Percentiles rank a stretch among this genome's conserved stretches.
phyloP scores from a whole-genome alignment of 2,888 invertebrate genomes.

The Rhagonycha lutea region DNA sequence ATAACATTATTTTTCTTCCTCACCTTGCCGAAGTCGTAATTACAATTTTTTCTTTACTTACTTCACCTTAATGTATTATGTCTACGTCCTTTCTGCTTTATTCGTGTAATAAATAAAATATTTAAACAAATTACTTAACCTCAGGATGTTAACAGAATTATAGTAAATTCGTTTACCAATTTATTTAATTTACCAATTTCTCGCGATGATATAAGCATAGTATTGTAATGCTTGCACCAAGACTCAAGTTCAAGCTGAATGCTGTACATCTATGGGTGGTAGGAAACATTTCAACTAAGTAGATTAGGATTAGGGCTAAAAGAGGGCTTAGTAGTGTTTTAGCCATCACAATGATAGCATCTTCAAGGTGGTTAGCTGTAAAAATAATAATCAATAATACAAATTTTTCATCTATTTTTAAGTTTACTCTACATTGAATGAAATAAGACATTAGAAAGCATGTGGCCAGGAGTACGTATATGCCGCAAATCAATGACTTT shows the following conservation, averaged over 20 bases:
- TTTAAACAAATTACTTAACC: too few species aligned
- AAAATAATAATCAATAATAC: background rate
- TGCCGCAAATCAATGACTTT: background rate
- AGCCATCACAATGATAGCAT: background rate
- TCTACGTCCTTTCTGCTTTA: too few species aligned
- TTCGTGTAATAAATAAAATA: too few species aligned
- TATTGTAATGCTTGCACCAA: background rate
- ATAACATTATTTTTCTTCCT: too few species aligned
- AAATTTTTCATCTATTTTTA: background rate
- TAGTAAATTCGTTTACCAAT: background rate
- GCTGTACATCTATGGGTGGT: background rate
- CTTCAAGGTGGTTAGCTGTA: background rate
- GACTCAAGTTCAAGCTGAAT: background rate
- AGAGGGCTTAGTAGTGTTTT: background rate
- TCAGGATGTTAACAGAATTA: too few species aligned
- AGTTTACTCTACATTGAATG: background rate
- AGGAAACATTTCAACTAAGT: background rate
- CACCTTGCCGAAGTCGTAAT: too few species aligned
- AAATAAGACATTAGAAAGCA: background rate
- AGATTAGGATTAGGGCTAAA: background rate
- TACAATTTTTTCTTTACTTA: too few species aligned
- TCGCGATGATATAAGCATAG: background rate
- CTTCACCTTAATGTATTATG: too few species aligned
- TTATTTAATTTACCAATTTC: background rate
- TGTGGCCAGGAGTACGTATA: background rate